Conservation (phyloP, 2,888 invertebrate genomes). For the Nemurella pictetii region DNA sequence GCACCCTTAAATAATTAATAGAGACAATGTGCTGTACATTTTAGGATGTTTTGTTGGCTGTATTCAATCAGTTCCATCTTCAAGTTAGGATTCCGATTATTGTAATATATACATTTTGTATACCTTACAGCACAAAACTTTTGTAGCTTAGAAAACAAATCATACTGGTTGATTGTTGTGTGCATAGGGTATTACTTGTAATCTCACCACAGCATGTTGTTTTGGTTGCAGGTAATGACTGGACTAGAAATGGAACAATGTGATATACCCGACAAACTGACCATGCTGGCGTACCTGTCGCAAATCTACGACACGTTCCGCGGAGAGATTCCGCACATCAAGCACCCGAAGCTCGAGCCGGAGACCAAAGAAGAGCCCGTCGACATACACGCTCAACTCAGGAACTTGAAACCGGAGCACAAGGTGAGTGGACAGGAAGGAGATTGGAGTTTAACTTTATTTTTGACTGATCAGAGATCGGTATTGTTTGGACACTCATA, state of each 20-base stretch:
- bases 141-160: neutral
- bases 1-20: neutral
- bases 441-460: no score
- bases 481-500: no score
- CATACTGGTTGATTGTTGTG: slow-evolving; percentile 4
- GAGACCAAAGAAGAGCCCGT: slow-evolving; percentile 36
- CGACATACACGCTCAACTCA: slow-evolving; percentile 35
- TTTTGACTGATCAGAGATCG: no score
- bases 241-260: slow-evolving; percentile 74
- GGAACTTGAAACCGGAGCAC: slow-evolving; percentile 41
- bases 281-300: slow-evolving; percentile 80
- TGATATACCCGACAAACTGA: slow-evolving; percentile 70
- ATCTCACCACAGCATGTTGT: neutral
- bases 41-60: neutral
- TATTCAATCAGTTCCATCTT: neutral
- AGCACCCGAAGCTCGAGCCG: slow-evolving; percentile 67
- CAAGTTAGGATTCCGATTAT: neutral
- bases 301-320: slow-evolving; percentile 90
- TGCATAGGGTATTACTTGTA: neutral
- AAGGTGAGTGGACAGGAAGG: slow-evolving; percentile 40
- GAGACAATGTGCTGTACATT: neutral
- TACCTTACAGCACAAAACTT: neutral
- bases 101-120: no score
- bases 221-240: slow-evolving; percentile 61
- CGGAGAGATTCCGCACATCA: slow-evolving; percentile 85